A percentile compares a stretch with the other conserved stretches of the same genome.
These are phyloP conservation scores for Melanaphis sacchari DNA, from an alignment of 1,140 invertebrate species.

Conservation along the genomic window DNA sequence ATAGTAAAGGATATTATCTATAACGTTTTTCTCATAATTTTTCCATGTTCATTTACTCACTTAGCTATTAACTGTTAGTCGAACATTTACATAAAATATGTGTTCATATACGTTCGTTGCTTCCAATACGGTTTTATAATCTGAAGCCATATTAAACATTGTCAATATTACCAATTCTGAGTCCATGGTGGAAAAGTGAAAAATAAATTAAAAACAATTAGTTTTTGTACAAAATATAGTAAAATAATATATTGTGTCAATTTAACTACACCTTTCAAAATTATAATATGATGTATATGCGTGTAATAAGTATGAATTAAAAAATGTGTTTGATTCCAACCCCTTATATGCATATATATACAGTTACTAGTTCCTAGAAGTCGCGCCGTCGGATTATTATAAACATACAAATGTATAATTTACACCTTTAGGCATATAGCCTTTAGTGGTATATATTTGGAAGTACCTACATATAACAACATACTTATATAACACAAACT, in stretches of 20 bases:
- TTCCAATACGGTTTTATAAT: neutral
- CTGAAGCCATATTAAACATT: too few species aligned
- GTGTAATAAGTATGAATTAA: too few species aligned
- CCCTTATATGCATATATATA: too few species aligned
- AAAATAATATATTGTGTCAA: neutral
- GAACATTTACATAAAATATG: slow-evolving; percentile 9
- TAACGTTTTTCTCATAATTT: neutral
- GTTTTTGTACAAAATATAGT: neutral
- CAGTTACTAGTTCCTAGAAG: too few species aligned
- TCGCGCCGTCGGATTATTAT: too few species aligned
- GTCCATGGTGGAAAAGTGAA: neutral
- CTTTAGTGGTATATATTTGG: too few species aligned
- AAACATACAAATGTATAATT: neutral
- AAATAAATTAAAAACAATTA: neutral
- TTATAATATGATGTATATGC: too few species aligned
- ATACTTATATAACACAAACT: neutral
- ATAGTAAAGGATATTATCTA: neutral
- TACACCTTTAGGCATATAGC: too few species aligned
- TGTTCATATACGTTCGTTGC: neutral
- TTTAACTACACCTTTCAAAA: too few species aligned
- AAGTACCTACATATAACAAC: neutral
- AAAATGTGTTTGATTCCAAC: too few species aligned
- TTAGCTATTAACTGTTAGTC: neutral
- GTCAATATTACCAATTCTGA: too few species aligned
- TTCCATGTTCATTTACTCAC: neutral